Base-by-base conservation (phyloP, 2,888 invertebrate species). In the Parthenolecanium corni region DNA sequence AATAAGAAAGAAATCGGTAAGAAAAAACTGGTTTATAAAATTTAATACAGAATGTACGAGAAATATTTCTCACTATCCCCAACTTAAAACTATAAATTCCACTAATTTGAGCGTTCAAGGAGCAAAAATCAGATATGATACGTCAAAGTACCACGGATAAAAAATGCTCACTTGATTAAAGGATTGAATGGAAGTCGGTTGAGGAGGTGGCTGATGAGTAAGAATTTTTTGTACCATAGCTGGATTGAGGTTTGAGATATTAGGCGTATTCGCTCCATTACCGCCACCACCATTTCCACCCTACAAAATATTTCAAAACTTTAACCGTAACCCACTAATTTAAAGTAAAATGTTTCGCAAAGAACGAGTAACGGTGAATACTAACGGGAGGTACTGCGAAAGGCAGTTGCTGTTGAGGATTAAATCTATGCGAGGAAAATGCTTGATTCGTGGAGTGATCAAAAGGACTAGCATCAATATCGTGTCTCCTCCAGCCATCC, bases 401-500 rank as follows among this genome's bases (percentile, higher is more conserved):
- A 49, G 62, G 65, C 31, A 67, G 42, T 64, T 68, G 68, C 64
- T 67, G 68, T 62, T 67, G 68, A 36, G 66, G 66, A 61, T 66
- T 66, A 52, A 64, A 65, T 49, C 66, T 61, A 57, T 64, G 68
- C 54, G 53, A 63, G 47, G 51, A 58, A 67, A 69, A 70, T n/a
- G 73, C 69, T 68, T 74, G 74, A 52, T 64, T 65, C 76, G 47
- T 75, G 73, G 65, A 51, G 63, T 79, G 79, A 70, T 80, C 80
- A 68, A 79, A 83, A 66, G 77, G 76, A 68, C 78, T 78, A 69
- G 82, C 82, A 70, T 83, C 82, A 66, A 83, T 82, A 66, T 85
- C 83, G 66, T 83, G 81, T 4, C 85, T 80, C 73, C 86, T 81
- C 76, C 81, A 81, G n/a, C n/a, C n/a, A 62, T 79, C 78, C 68